Percentiles rank a stretch among this genome's conserved stretches.
Evolutionary conservation across 2,113 vertebrate species (phyloP).

Genomic region (Solea senegalensis): DNA sequence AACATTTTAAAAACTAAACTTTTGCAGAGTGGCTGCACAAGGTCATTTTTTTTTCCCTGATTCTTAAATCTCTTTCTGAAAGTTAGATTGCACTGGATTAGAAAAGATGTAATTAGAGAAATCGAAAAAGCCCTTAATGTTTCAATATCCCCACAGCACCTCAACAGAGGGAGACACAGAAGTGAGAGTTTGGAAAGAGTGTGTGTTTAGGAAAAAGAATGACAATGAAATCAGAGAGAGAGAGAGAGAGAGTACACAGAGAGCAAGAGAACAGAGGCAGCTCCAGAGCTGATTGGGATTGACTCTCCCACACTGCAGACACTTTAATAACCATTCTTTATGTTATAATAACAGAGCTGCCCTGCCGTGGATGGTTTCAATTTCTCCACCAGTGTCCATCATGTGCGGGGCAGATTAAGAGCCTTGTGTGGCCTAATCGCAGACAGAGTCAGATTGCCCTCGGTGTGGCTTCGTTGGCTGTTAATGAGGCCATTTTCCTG

Average conservation of each 20-base stretch:
- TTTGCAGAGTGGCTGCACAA: background rate
- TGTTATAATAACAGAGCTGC: conserved; percentile 84
- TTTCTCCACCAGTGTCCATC: conserved; percentile 81
- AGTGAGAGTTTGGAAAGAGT: conserved; percentile 26
- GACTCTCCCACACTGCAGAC: conserved; percentile 83
- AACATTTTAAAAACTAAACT: background rate
- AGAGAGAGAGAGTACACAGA: conserved; percentile 32
- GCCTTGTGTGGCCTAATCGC: conserved; percentile 79
- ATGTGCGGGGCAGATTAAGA: conserved; percentile 79
- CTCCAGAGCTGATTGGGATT: conserved; percentile 87
- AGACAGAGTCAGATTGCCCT: conserved; percentile 78
- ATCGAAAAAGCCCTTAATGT: background rate
- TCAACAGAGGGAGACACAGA: conserved; percentile 2
- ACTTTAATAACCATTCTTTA: conserved; percentile 88
- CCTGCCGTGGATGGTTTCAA: conserved; percentile 82
- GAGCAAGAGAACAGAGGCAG: conserved; percentile 48
- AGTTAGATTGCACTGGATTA: background rate
- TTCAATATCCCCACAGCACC: background rate
- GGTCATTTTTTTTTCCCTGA: background rate
- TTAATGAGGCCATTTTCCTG: conserved; percentile 84
- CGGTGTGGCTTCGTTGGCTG: conserved; percentile 72
- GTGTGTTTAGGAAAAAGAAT: conserved; percentile 7
- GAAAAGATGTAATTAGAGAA: background rate
- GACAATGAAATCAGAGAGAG: conserved; percentile 42
- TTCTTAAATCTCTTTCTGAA: background rate